Conservation (phyloP, 2,888 invertebrate genomes). For the Dryobota labecula region DNA sequence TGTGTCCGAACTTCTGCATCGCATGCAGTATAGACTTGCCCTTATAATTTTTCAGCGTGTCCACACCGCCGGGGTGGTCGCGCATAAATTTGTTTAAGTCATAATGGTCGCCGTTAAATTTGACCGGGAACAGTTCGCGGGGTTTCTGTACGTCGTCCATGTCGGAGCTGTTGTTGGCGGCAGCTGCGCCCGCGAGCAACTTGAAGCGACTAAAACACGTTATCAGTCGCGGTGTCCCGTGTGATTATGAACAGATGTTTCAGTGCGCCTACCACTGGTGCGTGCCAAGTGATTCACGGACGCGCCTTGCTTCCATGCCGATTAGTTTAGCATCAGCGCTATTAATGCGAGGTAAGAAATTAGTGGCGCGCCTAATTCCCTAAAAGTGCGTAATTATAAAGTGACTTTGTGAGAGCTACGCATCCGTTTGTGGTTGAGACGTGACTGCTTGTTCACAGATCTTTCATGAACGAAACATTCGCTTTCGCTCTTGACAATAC, state of each 20-base stretch:
- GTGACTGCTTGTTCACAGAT: conserved; percentile 15
- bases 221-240: conserved; percentile 51
- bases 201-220: conserved; percentile 50
- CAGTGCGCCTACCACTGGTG: conserved; percentile 51
- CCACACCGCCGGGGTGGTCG: conserved; percentile 94
- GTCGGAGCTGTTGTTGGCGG: conserved; percentile 22
- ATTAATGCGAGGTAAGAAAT: conserved; percentile 41
- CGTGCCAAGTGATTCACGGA: conserved; percentile 39
- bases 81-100: conserved; percentile 92
- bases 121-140: conserved; percentile 75
- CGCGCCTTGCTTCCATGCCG: conserved; percentile 41
- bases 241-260: conserved; percentile 59
- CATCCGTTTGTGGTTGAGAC: conserved; percentile 20
- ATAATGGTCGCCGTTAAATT: conserved; percentile 89
- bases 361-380: conserved; percentile 29
- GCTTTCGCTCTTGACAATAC: conserved; percentile 8
- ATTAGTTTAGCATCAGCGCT: conserved; percentile 42
- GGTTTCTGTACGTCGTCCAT: conserved; percentile 45
- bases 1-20: conserved; percentile 91
- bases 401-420: conserved; percentile 7
- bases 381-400: conserved; percentile 10
- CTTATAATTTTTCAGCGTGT: conserved; percentile 91
- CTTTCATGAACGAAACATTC: conserved; percentile 29
- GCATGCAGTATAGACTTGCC: conserved; percentile 89
- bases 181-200: conserved; percentile 35